These are phyloP conservation scores for Drosophila varians DNA, from an alignment of 1,140 invertebrate genomes.

Conservation along the genomic window DNA sequence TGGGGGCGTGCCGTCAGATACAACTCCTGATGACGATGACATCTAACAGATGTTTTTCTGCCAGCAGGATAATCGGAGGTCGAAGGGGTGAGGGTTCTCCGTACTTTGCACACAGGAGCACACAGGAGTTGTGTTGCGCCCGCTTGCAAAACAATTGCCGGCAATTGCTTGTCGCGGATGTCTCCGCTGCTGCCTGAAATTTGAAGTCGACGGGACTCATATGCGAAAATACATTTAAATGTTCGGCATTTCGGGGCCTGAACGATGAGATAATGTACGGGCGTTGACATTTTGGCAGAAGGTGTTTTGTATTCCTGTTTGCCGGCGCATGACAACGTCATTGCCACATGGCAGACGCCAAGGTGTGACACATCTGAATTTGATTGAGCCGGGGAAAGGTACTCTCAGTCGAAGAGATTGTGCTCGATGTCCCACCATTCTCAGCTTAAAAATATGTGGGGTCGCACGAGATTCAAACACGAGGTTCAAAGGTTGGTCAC, in stretches of 20 bases:
- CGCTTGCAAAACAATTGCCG: slow-evolving; percentile 73
- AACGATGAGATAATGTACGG: slow-evolving; percentile 46
- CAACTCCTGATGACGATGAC: slow-evolving; percentile 77
- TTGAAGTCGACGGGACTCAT: slow-evolving; percentile 31
- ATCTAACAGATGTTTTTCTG: slow-evolving; percentile 76
- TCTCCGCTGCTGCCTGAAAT: slow-evolving; percentile 46
- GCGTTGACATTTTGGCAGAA: slow-evolving; percentile 67
- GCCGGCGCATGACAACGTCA: slow-evolving; percentile 38
- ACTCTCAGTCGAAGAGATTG: not conserved
- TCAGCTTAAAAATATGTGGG: slow-evolving; percentile 20
- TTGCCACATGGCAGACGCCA: slow-evolving; percentile 51
- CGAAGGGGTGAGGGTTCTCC: not conserved
- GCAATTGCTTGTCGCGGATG: slow-evolving; percentile 64
- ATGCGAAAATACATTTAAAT: slow-evolving; percentile 53
- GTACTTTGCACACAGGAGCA: not conserved
- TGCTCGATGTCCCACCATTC: slow-evolving; percentile 31
- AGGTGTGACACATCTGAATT: slow-evolving; percentile 68
- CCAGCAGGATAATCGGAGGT: slow-evolving; percentile 27
- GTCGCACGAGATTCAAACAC: slow-evolving; percentile 18
- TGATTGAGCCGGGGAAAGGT: slow-evolving; percentile 8
- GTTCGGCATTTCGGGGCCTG: slow-evolving; percentile 38
- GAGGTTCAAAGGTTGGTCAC: not conserved
- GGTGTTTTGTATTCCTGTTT: slow-evolving; percentile 55
- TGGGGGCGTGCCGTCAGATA: slow-evolving; percentile 78
- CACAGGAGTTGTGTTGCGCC: slow-evolving; percentile 49